Conservation (phyloP, 2,888 invertebrate genomes). For the Clanis bilineata region DNA sequence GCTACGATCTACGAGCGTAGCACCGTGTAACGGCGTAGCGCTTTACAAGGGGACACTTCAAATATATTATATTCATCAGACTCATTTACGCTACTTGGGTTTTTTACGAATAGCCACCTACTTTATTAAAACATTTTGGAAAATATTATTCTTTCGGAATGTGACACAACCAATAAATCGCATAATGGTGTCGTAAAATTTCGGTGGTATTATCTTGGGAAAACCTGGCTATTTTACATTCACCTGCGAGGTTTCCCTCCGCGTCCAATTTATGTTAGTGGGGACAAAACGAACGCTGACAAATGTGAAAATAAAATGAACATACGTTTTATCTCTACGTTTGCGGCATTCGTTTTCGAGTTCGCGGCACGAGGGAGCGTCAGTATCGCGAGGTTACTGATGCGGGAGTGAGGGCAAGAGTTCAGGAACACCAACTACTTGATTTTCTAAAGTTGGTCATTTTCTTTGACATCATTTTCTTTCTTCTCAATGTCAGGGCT, state of each 20-base stretch:
- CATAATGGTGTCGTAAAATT: conserved; percentile 81
- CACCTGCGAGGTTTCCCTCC: conserved; percentile 80
- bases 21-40: conserved; percentile 22
- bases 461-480: neutral
- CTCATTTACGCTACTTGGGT: neutral
- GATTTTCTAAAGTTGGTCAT: neutral
- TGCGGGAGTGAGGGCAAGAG: conserved; percentile 30
- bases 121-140: conserved; percentile 61
- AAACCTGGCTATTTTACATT: conserved; percentile 81
- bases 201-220: conserved; percentile 79
- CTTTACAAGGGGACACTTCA: conserved; percentile 17
- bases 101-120: conserved; percentile 23
- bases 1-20: conserved; percentile 38
- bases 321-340: conserved; percentile 79
- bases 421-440: conserved; percentile 19
- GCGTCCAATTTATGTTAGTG: conserved; percentile 82
- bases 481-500: too few species aligned
- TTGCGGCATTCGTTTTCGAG: conserved; percentile 67
- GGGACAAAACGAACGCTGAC: conserved; percentile 82
- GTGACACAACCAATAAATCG: conserved; percentile 79
- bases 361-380: conserved; percentile 42
- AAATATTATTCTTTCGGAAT: conserved; percentile 69
- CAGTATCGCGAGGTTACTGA: conserved; percentile 24
- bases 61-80: neutral
- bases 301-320: conserved; percentile 82